phyloP scores from a whole-genome alignment of 2,113 vertebrate species.

The Scytalopus superciliaris region DNA sequence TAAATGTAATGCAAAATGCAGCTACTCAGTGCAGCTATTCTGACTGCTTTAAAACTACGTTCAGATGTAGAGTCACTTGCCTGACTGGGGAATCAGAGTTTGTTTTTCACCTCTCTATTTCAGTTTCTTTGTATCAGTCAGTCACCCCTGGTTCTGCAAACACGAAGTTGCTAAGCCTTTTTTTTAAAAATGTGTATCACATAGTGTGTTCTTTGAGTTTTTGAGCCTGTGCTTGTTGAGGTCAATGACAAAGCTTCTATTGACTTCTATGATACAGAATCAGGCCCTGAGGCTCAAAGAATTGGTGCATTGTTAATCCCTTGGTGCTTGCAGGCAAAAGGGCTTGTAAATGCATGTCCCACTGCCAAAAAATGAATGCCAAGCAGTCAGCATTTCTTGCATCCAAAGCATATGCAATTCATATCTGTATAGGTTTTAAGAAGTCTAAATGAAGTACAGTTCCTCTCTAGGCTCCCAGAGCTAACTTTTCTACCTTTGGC shows the following conservation, averaged over 20 bases:
- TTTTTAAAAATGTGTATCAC: not conserved
- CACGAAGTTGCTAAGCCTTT: not conserved
- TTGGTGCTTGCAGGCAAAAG: not conserved
- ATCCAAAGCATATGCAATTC: not conserved
- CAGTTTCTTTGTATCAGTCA: not conserved
- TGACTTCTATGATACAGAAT: slow-evolving; percentile 37
- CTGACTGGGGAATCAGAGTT: not conserved
- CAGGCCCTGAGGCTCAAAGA: slow-evolving; percentile 44
- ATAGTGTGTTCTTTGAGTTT: slow-evolving; percentile 56
- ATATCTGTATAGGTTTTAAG: not conserved
- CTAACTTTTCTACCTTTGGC: not conserved
- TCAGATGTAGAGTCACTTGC: not conserved
- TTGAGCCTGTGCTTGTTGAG: slow-evolving; percentile 27
- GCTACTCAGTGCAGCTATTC: not conserved
- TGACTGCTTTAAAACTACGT: not conserved
- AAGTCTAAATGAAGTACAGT: not conserved
- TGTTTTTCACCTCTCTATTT: slow-evolving; percentile 7
- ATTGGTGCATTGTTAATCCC: slow-evolving; percentile 44
- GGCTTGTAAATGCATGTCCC: not conserved
- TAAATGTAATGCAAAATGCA: slow-evolving; percentile 3
- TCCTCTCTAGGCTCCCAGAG: not conserved
- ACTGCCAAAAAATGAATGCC: not conserved
- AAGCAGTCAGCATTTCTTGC: not conserved
- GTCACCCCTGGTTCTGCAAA: not conserved
- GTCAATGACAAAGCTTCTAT: slow-evolving; percentile 64